A percentile compares a stretch with the other conserved stretches of the same genome.
These are phyloP conservation scores for Subacronicta megacephala DNA, from an alignment of 2,888 invertebrate species.

Conservation along the genomic window DNA sequence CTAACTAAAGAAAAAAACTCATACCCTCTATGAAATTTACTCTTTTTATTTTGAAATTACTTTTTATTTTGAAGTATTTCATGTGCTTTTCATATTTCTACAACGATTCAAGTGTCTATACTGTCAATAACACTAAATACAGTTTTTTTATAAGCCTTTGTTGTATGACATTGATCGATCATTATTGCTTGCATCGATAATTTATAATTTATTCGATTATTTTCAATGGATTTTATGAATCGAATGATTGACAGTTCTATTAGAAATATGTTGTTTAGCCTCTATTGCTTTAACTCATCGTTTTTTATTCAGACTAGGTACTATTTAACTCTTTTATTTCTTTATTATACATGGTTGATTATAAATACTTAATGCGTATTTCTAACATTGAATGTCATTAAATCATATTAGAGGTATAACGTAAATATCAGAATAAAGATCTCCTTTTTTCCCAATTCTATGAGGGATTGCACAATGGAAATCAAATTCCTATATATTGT, in stretches of 20 bases:
- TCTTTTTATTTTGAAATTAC: no score
- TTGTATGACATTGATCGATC: constrained; percentile 16
- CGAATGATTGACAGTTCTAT: constrained; percentile 17
- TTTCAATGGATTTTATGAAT: constrained; percentile 5
- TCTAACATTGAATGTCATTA: no score
- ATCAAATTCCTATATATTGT: no score
- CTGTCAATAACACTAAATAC: neutral
- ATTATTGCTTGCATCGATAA: constrained; percentile 3
- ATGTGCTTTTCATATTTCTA: neutral
- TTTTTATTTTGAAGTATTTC: neutral
- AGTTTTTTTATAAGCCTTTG: neutral
- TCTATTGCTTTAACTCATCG: neutral
- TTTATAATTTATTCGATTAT: constrained; percentile 1
- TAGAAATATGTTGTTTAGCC: constrained; percentile 1
- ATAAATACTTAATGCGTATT: no score
- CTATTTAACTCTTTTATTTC: no score
- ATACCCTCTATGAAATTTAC: no score
- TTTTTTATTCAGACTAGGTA: neutral
- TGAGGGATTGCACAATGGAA: no score
- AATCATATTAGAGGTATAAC: no score
- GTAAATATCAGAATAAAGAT: no score
- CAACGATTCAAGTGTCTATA: neutral
- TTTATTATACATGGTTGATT: no score
- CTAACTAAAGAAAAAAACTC: no score
- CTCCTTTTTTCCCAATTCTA: no score